phyloP scores from a whole-genome alignment of 2,113 vertebrate genomes.

The human region DNA sequence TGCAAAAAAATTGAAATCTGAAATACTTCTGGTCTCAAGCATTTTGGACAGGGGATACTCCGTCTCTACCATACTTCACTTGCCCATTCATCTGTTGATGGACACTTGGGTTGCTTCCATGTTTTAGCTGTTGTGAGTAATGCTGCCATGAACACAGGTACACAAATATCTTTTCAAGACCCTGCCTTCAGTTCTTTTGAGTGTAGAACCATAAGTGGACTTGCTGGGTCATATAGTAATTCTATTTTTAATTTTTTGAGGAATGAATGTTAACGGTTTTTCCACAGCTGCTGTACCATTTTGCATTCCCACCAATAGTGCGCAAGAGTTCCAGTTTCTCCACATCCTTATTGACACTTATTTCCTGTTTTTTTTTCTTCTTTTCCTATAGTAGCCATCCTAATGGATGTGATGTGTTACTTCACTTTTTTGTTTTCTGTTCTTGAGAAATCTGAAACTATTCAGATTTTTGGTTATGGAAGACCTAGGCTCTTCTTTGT shows the following conservation, averaged over 20 bases:
- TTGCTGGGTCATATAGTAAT: not conserved
- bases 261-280: not conserved
- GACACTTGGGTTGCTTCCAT: not conserved
- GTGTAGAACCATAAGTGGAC: not conserved
- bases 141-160: not conserved
- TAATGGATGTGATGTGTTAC: not conserved
- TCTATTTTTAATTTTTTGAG: not conserved
- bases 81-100: not conserved
- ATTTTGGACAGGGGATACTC: not conserved
- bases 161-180: not conserved
- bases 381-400: not conserved
- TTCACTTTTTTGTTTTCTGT: not conserved
- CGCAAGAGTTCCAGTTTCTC: not conserved
- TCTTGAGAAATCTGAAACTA: not conserved
- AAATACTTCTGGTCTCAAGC: not conserved
- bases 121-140: not conserved
- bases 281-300: not conserved
- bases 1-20: not conserved
- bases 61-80: not conserved
- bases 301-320: not conserved
- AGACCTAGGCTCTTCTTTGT: not conserved
- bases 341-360: not conserved
- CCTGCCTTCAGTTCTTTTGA: not conserved
- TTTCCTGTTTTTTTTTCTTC: not conserved
- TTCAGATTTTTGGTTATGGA: not conserved